Percentiles rank a stretch among this genome's conserved stretches.
Conservation (phyloP, 2,113 vertebrate genomes). For the Leucoraja erinaceus region DNA sequence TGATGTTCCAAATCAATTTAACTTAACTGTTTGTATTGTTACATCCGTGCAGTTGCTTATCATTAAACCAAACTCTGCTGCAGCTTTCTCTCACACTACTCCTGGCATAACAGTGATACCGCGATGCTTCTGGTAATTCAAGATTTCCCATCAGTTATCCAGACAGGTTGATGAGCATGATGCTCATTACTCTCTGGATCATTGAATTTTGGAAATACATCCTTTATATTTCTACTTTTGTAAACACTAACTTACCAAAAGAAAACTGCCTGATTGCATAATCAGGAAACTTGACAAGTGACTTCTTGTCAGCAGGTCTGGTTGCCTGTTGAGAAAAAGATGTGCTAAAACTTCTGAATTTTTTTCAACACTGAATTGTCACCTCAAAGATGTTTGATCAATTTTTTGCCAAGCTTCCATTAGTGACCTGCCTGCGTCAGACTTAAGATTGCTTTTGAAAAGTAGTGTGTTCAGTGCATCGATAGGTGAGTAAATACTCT, state of each 20-base stretch:
- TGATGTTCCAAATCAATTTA: not conserved
- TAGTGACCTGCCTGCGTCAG: not conserved
- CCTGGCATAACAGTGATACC: no score
- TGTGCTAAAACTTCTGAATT: constrained; percentile 28
- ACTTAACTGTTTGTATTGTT: not conserved
- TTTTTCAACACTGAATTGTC: constrained; percentile 29
- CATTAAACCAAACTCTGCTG: not conserved
- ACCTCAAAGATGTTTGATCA: constrained; percentile 24
- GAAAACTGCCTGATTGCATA: not conserved
- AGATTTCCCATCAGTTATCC: not conserved
- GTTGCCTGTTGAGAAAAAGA: constrained; percentile 12
- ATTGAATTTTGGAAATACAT: not conserved
- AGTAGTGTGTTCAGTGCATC: not conserved
- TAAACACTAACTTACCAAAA: not conserved
- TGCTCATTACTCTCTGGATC: not conserved
- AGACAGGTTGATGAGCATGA: not conserved
- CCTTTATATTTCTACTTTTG: not conserved
- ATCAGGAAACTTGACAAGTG: not conserved
- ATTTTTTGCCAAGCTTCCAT: constrained; percentile 23
- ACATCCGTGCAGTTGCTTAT: not conserved
- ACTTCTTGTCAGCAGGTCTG: not conserved
- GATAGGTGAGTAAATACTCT: constrained; percentile 12
- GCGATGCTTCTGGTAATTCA: not conserved
- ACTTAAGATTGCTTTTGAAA: constrained; percentile 28
- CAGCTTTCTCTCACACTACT: not conserved